Evolutionary conservation across 2,888 invertebrate species (phyloP).

Genomic region (Polia nebulosa): DNA sequence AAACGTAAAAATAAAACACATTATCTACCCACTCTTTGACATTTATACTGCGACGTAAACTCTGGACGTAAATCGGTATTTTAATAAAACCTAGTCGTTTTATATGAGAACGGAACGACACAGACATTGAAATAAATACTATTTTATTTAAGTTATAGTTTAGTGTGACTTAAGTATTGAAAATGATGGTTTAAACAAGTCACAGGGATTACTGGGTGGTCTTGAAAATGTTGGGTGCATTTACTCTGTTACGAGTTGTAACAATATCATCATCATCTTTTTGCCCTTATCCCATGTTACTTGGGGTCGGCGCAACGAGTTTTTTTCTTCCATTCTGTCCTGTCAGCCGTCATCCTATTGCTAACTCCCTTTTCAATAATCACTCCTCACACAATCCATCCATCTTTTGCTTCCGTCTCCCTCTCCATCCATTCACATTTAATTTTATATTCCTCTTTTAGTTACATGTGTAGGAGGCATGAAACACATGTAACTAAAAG

Average conservation of each 20-base stretch:
- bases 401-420: no score
- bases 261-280: background rate
- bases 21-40: conserved; percentile 49
- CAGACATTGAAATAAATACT: conserved; percentile 66
- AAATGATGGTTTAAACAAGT: conserved; percentile 14
- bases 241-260: background rate
- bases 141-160: conserved; percentile 49
- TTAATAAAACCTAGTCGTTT: conserved; percentile 69
- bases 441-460: no score
- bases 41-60: conserved; percentile 72
- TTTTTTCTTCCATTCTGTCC: no score
- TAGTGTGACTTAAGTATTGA: conserved; percentile 21
- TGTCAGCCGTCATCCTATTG: no score
- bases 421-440: no score
- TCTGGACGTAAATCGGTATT: conserved; percentile 75
- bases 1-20: conserved; percentile 13
- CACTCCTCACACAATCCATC: no score
- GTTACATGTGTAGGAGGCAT: no score
- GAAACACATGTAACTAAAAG: no score
- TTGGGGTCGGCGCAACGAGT: no score
- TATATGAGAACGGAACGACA: conserved; percentile 43
- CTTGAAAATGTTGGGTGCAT: conserved; percentile 10
- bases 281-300: no score
- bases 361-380: no score
- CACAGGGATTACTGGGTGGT: conserved; percentile 21